Conservation (phyloP, 2,888 invertebrate genomes). For the Clunio marinus region DNA sequence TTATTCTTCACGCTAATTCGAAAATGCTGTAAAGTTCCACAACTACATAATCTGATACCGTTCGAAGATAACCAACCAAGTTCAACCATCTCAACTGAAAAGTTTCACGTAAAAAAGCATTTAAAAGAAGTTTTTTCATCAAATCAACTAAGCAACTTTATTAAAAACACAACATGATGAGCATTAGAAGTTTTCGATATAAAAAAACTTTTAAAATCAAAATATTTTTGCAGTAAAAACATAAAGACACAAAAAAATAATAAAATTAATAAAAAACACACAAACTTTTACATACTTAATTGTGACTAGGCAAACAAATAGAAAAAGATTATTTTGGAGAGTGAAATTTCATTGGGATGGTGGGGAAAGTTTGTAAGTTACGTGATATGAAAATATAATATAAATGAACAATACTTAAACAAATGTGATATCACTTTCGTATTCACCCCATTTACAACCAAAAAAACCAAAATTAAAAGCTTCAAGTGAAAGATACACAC, state of each 20-base stretch:
- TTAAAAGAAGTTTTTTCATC: neutral
- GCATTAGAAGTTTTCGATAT: slow-evolving; percentile 13
- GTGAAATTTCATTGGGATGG: too few relatives aligned
- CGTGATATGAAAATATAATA: too few relatives aligned
- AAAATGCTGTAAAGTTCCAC: too few relatives aligned
- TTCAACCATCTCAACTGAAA: neutral
- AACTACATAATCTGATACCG: too few relatives aligned
- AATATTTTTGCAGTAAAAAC: neutral
- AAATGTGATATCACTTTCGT: too few relatives aligned
- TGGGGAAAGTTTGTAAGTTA: too few relatives aligned
- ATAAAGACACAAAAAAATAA: neutral
- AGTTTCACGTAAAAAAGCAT: neutral
- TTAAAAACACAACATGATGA: slow-evolving; percentile 34
- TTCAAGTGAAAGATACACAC: neutral
- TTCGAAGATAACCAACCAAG: neutral
- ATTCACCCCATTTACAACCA: too few relatives aligned
- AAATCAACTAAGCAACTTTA: slow-evolving; percentile 1
- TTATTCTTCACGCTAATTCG: neutral
- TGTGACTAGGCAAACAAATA: slow-evolving; percentile 34
- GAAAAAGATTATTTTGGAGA: too few relatives aligned
- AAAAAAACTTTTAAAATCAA: neutral
- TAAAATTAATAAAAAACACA: neutral
- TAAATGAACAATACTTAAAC: too few relatives aligned
- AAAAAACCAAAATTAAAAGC: neutral
- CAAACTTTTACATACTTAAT: neutral